Evolutionary conservation across 2,113 vertebrate species (phyloP).

Genomic region (Zootoca vivipara): DNA sequence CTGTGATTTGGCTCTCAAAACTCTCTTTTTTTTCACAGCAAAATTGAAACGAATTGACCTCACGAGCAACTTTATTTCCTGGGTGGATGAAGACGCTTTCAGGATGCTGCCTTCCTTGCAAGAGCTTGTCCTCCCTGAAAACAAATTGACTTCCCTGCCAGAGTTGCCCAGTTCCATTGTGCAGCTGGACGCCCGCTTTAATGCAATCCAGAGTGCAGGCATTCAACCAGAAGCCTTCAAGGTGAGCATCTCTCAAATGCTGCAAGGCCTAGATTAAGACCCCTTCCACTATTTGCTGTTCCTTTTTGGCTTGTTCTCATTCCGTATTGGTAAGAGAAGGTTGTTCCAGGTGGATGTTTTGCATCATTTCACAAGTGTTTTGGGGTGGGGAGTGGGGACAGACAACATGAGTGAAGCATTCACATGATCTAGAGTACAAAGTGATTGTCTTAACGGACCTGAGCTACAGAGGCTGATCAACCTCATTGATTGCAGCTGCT

Average conservation of each 20-base stretch:
- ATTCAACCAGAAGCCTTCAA: conserved; percentile 73
- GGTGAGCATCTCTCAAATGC: conserved; percentile 52
- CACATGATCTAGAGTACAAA: neutral
- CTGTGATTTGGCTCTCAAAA: neutral
- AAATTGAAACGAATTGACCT: conserved; percentile 81
- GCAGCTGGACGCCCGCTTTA: conserved; percentile 75
- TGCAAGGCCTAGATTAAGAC: neutral
- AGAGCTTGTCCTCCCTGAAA: conserved; percentile 79
- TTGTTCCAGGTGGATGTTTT: neutral
- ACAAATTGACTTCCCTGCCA: conserved; percentile 75
- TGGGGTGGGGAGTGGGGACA: neutral
- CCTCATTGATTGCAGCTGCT: neutral
- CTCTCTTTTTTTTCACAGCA: conserved; percentile 61
- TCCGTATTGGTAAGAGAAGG: neutral
- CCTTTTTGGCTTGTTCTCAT: neutral
- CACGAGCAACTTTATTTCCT: conserved; percentile 78
- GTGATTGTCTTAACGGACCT: neutral
- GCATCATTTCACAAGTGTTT: neutral
- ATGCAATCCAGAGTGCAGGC: conserved; percentile 75
- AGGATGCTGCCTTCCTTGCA: conserved; percentile 71
- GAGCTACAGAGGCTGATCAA: neutral
- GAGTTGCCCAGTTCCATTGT: conserved; percentile 72
- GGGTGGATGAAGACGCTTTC: conserved; percentile 71
- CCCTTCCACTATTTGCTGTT: neutral
- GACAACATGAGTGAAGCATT: neutral